Conservation (phyloP, 2,888 invertebrate genomes). For the Callosobruchus maculatus region DNA sequence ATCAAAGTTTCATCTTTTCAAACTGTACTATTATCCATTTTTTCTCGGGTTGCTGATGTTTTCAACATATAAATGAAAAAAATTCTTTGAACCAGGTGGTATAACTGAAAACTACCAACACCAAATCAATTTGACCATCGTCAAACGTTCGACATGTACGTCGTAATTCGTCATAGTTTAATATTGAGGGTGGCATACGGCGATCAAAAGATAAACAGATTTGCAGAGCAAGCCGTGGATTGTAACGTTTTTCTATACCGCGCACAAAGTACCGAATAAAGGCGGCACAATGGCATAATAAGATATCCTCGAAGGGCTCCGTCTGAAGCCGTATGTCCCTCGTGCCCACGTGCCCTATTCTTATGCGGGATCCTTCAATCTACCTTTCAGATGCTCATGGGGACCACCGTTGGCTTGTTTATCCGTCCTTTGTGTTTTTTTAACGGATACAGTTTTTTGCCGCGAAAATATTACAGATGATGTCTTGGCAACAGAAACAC, state of each 20-base stretch:
- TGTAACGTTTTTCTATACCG: conserved; percentile 37
- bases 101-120: not conserved
- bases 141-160: not conserved
- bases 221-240: conserved; percentile 13
- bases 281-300: conserved; percentile 43
- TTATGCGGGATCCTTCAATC: conserved; percentile 43
- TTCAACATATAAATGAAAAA: too few species aligned
- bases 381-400: conserved; percentile 14
- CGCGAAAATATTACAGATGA: conserved; percentile 20
- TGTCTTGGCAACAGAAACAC: not conserved
- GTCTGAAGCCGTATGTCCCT: conserved; percentile 16
- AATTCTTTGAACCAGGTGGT: too few species aligned
- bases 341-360: conserved; percentile 46
- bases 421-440: conserved; percentile 34
- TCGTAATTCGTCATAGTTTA: not conserved
- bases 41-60: too few species aligned
- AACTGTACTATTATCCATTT: not conserved
- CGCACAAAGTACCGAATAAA: conserved; percentile 35
- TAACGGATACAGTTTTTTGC: conserved; percentile 35
- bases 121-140: not conserved
- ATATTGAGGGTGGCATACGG: not conserved
- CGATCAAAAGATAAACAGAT: conserved; percentile 6
- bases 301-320: conserved; percentile 38
- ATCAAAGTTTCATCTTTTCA: too few species aligned
- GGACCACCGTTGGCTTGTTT: conserved; percentile 18